These are phyloP conservation scores for Pygoscelis adeliae DNA, from an alignment of 2,113 vertebrate species.

Conservation along the genomic window DNA sequence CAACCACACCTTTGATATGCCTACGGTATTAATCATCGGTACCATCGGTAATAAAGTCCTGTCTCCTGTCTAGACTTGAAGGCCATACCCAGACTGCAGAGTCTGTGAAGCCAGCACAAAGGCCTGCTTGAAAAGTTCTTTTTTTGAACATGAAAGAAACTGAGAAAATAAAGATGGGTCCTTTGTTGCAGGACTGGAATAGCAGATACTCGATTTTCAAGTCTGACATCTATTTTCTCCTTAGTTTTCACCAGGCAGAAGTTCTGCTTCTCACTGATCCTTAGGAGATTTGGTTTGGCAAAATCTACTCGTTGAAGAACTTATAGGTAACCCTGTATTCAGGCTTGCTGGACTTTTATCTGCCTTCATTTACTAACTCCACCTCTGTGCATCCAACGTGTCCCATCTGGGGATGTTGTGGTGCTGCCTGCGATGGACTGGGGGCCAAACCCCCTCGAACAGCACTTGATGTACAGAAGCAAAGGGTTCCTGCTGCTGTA, in stretches of 20 bases:
- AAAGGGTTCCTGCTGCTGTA: not conserved
- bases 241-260: not conserved
- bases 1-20: not conserved
- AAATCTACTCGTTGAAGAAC: not conserved
- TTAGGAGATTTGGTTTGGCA: not conserved
- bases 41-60: conserved; percentile 7
- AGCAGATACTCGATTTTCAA: not conserved
- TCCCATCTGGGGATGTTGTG: not conserved
- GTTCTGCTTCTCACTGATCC: not conserved
- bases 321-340: not conserved
- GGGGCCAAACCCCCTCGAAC: not conserved
- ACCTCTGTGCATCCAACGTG: not conserved
- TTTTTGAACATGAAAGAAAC: conserved; percentile 42
- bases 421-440: not conserved
- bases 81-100: conserved; percentile 33
- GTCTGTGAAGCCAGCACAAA: conserved; percentile 38
- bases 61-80: conserved; percentile 47
- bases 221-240: not conserved
- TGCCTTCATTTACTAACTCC: not conserved
- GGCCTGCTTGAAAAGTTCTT: conserved; percentile 1
- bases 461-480: not conserved
- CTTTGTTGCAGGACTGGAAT: conserved; percentile 32
- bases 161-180: conserved; percentile 30
- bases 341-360: not conserved
- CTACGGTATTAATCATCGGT: not conserved